Conservation (phyloP, 2,888 invertebrate genomes). For the Drosophila dives region DNA sequence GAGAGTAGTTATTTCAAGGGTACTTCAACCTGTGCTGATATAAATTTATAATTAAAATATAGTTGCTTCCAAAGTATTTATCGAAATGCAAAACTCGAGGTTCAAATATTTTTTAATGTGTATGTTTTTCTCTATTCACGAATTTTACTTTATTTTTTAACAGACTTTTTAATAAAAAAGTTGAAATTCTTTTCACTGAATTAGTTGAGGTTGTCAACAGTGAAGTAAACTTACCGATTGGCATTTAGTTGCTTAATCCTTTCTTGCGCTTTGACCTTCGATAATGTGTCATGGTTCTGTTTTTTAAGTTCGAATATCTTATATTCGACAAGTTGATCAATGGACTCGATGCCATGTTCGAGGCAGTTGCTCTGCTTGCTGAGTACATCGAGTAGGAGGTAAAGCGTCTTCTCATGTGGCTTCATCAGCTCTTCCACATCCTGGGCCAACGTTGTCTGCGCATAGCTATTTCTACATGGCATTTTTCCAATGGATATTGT, state of each 20-base stretch:
- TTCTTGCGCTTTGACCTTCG: not conserved
- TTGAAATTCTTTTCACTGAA: not conserved
- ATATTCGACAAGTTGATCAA: slow-evolving; percentile 46
- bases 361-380: slow-evolving; percentile 31
- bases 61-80: not conserved
- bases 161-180: not conserved
- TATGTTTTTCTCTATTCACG: not conserved
- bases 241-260: slow-evolving; percentile 11
- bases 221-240: slow-evolving; percentile 15
- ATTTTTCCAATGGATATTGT: not conserved
- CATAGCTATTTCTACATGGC: not conserved
- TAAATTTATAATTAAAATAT: not conserved
- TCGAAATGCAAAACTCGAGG: not conserved
- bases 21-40: not conserved
- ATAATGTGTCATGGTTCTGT: not conserved
- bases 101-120: not conserved
- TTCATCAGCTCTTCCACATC: slow-evolving; percentile 11
- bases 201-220: not conserved
- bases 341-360: slow-evolving; percentile 15
- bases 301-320: slow-evolving; percentile 20
- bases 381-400: slow-evolving; percentile 29
- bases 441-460: slow-evolving; percentile 37
- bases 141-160: not conserved
- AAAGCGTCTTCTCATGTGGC: slow-evolving; percentile 9
- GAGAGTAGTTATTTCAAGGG: not conserved